Conservation (phyloP, 2,888 invertebrate genomes). For the Netelia virgata region DNA sequence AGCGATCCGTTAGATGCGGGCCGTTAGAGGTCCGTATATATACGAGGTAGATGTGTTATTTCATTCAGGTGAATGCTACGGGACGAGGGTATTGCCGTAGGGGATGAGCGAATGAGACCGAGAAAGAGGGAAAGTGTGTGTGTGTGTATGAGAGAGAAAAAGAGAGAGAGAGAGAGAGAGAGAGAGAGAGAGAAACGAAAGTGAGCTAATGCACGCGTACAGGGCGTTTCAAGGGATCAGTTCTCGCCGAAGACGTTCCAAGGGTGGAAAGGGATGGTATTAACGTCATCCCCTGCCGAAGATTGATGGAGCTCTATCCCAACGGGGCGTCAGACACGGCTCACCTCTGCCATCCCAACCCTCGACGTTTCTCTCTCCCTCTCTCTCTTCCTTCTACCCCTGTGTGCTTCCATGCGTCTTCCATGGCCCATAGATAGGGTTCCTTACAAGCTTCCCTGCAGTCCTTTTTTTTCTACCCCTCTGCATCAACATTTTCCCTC, state of each 20-base stretch:
- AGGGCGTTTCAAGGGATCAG: conserved; percentile 64
- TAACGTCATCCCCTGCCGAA: conserved; percentile 82
- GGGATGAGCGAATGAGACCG: conserved; percentile 7
- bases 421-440: conserved; percentile 13
- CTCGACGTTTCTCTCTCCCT: conserved; percentile 44
- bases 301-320: conserved; percentile 81
- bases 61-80: conserved; percentile 60
- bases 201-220: conserved; percentile 52
- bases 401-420: conserved; percentile 15
- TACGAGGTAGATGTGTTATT: conserved; percentile 56
- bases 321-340: conserved; percentile 71
- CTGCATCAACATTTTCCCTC: conserved; percentile 64
- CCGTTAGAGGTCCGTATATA: conserved; percentile 26
- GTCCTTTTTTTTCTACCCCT: conserved; percentile 28
- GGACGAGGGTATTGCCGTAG: conserved; percentile 12
- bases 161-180: conserved; percentile 8
- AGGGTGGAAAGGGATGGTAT: conserved; percentile 72
- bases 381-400: conserved; percentile 17
- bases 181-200: neutral
- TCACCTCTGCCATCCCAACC: conserved; percentile 52
- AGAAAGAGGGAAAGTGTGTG: conserved; percentile 1
- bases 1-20: conserved; percentile 51
- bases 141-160: conserved; percentile 15
- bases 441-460: conserved; percentile 25
- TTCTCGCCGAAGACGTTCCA: conserved; percentile 71